Evolutionary conservation across 2,113 vertebrate genomes (phyloP).

Genomic region (Columbina picui): DNA sequence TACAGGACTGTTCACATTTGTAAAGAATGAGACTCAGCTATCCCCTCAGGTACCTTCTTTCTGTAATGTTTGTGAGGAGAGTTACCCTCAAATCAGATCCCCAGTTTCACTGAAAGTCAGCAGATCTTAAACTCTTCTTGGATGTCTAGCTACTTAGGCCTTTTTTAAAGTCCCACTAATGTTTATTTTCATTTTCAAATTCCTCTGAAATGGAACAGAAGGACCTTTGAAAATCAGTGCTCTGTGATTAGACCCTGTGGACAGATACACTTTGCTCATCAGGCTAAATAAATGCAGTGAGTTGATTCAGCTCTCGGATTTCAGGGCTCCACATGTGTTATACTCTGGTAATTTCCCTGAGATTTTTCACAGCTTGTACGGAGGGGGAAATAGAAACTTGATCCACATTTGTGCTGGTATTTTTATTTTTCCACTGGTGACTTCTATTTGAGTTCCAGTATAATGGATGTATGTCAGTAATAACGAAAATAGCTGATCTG

Average conservation of each 20-base stretch:
- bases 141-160: neutral
- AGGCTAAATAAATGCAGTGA: neutral
- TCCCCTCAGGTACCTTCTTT: neutral
- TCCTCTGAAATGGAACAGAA: neutral
- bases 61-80: neutral
- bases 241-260: neutral
- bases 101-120: neutral
- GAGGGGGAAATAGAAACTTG: neutral
- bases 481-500: conserved; percentile 29
- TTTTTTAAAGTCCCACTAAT: neutral
- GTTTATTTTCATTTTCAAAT: neutral
- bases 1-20: neutral
- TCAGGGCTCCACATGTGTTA: neutral
- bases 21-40: rapidly evolving
- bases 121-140: neutral
- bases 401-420: neutral
- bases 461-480: neutral
- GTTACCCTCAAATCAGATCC: neutral
- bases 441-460: neutral
- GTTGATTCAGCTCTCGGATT: neutral
- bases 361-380: neutral
- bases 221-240: neutral
- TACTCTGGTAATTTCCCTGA: neutral
- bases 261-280: neutral
- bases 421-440: neutral